Percentiles rank a stretch among this genome's conserved stretches.
phyloP scores from a whole-genome alignment of 2,113 vertebrate genomes.

The Hydrochoerus hydrochaeris region DNA sequence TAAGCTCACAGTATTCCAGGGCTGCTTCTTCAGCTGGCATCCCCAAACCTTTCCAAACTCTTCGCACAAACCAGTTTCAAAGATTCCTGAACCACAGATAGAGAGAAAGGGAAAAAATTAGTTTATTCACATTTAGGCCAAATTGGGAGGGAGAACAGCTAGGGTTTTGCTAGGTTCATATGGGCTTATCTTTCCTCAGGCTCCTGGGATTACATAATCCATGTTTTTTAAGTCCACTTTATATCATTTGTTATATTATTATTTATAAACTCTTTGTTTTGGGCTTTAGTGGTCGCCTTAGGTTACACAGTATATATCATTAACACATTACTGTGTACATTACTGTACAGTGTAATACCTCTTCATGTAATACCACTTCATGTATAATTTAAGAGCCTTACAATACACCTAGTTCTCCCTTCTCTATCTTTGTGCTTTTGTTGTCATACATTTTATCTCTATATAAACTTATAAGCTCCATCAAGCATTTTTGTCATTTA shows the following conservation, averaged over 20 bases:
- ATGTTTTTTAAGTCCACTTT: background rate
- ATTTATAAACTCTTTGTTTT: background rate
- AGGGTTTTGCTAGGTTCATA: background rate
- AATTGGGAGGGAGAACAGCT: background rate
- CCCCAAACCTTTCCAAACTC: too few species aligned
- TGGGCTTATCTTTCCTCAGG: background rate
- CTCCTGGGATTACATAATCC: background rate
- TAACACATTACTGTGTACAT: background rate
- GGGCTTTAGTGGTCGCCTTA: background rate
- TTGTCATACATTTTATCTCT: background rate
- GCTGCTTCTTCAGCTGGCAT: too few species aligned
- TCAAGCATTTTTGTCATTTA: background rate
- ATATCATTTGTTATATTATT: background rate
- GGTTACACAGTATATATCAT: background rate
- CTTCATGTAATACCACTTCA: background rate
- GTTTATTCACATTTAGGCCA: background rate
- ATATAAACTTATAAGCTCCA: background rate
- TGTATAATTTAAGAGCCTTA: background rate
- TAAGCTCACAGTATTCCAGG: too few species aligned
- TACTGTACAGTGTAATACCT: background rate
- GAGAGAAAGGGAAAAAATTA: background rate
- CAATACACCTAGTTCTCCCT: background rate
- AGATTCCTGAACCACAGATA: too few species aligned
- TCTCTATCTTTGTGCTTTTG: background rate
- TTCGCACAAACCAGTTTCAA: too few species aligned